Percentiles rank a stretch among this genome's conserved stretches.
phyloP scores from a whole-genome alignment of 2,797 vertebrate species.

The Channa striata region DNA sequence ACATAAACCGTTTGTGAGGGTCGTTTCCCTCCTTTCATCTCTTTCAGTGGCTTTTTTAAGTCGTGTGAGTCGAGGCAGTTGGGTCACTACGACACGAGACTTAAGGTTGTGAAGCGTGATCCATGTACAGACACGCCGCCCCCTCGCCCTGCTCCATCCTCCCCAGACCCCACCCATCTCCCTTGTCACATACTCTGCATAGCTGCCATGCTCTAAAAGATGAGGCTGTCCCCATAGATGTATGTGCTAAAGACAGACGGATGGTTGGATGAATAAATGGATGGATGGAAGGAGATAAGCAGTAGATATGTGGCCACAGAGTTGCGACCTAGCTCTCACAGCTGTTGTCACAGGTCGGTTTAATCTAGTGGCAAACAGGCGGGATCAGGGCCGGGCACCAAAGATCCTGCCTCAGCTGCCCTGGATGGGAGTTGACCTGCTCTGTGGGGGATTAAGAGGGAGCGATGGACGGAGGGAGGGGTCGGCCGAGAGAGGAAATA shows the following conservation, averaged over 20 bases:
- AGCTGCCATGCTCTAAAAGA: conserved; percentile 39
- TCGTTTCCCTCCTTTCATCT: background rate
- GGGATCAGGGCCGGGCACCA: conserved; percentile 63
- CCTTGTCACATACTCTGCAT: conserved; percentile 50
- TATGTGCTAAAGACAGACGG: conserved; percentile 33
- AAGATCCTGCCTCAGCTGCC: conserved; percentile 74
- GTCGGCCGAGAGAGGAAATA: conserved; percentile 11
- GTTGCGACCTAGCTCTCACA: conserved; percentile 40
- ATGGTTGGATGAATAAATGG: conserved; percentile 17
- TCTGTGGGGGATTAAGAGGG: conserved; percentile 64
- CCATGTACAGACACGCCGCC: conserved; percentile 16
- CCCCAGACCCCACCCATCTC: conserved; percentile 35
- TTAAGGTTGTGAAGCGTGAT: background rate
- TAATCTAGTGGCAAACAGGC: conserved; percentile 65
- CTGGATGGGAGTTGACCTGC: conserved; percentile 40
- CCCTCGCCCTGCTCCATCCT: conserved; percentile 7
- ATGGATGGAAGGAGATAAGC: conserved; percentile 26
- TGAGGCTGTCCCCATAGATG: conserved; percentile 24
- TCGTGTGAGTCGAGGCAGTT: background rate
- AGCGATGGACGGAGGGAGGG: conserved; percentile 20
- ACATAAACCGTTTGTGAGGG: conserved; percentile 14
- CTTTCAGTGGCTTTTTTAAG: background rate
- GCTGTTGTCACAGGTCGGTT: conserved; percentile 66
- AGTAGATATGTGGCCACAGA: conserved; percentile 21
- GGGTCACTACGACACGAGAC: background rate